These are phyloP conservation scores for Melanerpes aurifrons DNA, from an alignment of 2,113 vertebrate genomes.

Conservation along the genomic window DNA sequence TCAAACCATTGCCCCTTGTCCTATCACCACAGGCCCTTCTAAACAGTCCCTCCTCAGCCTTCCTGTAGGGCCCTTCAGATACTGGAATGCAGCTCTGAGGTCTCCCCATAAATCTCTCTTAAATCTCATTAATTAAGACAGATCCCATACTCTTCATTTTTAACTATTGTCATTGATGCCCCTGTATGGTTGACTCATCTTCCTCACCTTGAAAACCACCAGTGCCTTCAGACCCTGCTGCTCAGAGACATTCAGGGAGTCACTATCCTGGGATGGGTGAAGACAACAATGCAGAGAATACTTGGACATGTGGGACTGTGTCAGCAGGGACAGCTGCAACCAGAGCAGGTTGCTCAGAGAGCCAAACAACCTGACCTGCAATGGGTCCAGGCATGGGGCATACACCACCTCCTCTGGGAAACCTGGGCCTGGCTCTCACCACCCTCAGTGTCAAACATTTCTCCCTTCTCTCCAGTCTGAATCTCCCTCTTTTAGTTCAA, in stretches of 20 bases:
- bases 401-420: neutral
- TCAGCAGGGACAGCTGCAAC: neutral
- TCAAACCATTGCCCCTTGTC: no score
- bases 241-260: neutral
- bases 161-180: fast-evolving
- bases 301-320: fast-evolving
- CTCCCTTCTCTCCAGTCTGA: no score
- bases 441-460: neutral
- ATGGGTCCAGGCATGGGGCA: neutral
- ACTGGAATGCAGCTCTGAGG: no score
- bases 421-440: neutral
- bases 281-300: neutral
- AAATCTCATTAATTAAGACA: no score
- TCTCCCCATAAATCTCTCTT: no score
- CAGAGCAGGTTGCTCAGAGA: neutral
- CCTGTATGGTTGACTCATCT: neutral
- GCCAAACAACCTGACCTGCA: neutral
- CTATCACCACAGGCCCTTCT: no score
- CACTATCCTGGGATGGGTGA: neutral
- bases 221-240: neutral
- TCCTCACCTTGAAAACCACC: neutral
- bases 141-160: neutral
- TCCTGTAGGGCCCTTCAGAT: no score
- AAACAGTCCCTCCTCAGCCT: no score
- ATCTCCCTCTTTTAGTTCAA: neutral